These are phyloP conservation scores for Nomada fucata DNA, from an alignment of 2,888 invertebrate genomes.

Conservation along the genomic window DNA sequence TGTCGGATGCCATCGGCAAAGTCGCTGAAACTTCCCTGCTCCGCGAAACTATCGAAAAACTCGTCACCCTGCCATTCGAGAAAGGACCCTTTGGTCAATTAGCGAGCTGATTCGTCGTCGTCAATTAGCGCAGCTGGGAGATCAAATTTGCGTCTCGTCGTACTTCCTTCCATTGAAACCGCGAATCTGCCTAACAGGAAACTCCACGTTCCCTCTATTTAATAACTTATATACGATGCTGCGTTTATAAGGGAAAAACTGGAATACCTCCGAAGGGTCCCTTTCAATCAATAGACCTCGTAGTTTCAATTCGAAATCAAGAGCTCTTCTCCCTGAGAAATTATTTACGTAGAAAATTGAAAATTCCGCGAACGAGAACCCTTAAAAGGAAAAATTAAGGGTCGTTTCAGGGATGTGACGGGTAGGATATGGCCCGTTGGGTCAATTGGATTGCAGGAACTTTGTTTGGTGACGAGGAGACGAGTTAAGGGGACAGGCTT, in stretches of 20 bases:
- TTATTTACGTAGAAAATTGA: no score
- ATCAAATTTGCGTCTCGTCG: constrained; percentile 9
- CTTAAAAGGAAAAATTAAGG: constrained; percentile 1
- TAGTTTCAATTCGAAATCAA: no score
- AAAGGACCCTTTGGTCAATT: constrained; percentile 65
- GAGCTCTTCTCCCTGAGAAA: no score
- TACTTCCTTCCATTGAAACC: neutral
- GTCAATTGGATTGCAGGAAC: constrained; percentile 78
- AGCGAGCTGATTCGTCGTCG: constrained; percentile 42
- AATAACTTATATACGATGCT: no score
- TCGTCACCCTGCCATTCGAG: constrained; percentile 28
- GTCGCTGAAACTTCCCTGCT: constrained; percentile 48
- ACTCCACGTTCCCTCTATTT: neutral
- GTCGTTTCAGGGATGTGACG: constrained; percentile 40
- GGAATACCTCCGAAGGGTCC: neutral
- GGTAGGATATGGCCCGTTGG: constrained; percentile 64
- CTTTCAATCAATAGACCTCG: no score
- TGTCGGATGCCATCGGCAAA: neutral
- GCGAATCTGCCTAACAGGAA: neutral
- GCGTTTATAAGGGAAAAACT: neutral
- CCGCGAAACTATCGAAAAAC: constrained; percentile 68
- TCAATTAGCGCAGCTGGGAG: constrained; percentile 38
- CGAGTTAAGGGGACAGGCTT: constrained; percentile 43
- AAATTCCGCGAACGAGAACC: no score
- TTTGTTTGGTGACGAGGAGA: constrained; percentile 65